A percentile compares a stretch with the other conserved stretches of the same genome.
Conservation (phyloP, 2,797 vertebrate species). For the Garrulus glandarius region DNA sequence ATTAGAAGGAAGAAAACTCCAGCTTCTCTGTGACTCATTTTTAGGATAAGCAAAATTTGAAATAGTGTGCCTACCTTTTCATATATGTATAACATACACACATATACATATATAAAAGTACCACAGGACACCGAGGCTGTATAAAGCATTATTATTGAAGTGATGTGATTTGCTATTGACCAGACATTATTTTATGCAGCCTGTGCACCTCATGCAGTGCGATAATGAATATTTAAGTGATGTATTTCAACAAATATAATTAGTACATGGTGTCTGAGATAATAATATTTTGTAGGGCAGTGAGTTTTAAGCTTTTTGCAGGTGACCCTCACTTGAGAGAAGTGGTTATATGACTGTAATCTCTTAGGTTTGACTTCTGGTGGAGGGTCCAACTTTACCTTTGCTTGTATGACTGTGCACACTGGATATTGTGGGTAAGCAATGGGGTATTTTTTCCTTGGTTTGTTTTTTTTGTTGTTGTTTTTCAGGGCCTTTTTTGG, state of each 20-base stretch:
- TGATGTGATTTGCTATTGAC: neutral
- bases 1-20: neutral
- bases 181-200: neutral
- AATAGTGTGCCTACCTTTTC: neutral
- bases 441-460: neutral
- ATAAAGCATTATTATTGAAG: neutral
- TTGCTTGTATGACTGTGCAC: neutral
- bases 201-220: neutral
- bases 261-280: neutral
- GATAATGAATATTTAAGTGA: neutral
- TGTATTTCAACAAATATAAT: neutral
- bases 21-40: neutral
- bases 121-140: neutral
- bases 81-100: rapidly evolving
- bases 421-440: neutral
- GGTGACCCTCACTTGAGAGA: neutral
- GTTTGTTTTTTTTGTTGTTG: neutral
- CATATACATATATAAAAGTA: rapidly evolving
- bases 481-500: no score
- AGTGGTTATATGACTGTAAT: neutral
- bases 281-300: neutral
- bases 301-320: neutral
- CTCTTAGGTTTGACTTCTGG: neutral
- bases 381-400: neutral
- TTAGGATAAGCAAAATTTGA: neutral